Conservation (phyloP, 2,113 vertebrate species). For the Neoarius graeffei region DNA sequence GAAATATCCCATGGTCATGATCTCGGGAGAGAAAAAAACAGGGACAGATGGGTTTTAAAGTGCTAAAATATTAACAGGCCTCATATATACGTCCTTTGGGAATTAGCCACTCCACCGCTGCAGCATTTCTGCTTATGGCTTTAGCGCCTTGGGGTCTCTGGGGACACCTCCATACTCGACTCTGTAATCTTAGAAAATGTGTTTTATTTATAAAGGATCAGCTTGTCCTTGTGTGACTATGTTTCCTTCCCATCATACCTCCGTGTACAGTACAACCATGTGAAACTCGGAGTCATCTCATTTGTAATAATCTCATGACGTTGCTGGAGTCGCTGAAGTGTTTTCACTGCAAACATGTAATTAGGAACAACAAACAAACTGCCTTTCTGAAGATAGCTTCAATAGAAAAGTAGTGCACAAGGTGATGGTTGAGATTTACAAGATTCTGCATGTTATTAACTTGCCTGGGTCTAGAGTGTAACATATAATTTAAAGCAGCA, state of each 20-base stretch:
- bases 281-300: not conserved
- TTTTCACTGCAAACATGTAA: not conserved
- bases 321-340: not conserved
- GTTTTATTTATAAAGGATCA: constrained; percentile 44
- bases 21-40: not conserved
- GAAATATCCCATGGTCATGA: constrained; percentile 23
- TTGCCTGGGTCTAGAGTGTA: not conserved
- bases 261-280: not conserved
- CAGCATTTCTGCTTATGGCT: constrained; percentile 37
- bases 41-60: constrained; percentile 36
- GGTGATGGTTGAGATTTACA: not conserved
- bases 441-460: not conserved
- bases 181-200: constrained; percentile 36
- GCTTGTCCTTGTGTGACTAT: not conserved
- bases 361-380: constrained; percentile 26
- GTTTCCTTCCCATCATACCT: not conserved
- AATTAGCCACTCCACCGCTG: constrained; percentile 3
- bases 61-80: constrained; percentile 45
- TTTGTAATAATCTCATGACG: not conserved
- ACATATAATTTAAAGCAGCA: not conserved
- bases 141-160: constrained; percentile 26
- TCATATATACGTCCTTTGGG: constrained; percentile 37
- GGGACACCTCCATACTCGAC: constrained; percentile 37
- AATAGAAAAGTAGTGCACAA: not conserved
- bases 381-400: not conserved